Conservation (phyloP, 2,113 vertebrate genomes). For the Caranx ignobilis region DNA sequence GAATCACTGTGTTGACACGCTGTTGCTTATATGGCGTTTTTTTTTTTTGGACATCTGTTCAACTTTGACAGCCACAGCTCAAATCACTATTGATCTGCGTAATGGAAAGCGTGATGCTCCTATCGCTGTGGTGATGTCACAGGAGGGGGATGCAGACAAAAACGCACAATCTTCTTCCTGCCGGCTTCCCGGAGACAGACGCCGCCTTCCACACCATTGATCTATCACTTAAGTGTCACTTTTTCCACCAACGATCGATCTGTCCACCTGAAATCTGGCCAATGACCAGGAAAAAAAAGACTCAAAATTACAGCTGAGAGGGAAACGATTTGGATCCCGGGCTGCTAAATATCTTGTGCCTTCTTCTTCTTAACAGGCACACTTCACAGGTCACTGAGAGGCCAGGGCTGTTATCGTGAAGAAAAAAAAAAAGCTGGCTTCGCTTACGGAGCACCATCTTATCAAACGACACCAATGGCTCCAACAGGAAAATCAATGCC, state of each 20-base stretch:
- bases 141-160: slow-evolving; percentile 32
- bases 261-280: slow-evolving; percentile 39
- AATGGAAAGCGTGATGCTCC: slow-evolving; percentile 61
- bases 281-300: slow-evolving; percentile 31
- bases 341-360: slow-evolving; percentile 44
- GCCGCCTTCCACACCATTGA: slow-evolving; percentile 52
- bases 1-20: slow-evolving; percentile 36
- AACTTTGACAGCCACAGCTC: slow-evolving; percentile 32
- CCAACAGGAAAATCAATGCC: slow-evolving; percentile 73
- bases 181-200: slow-evolving; percentile 34
- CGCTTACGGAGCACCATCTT: slow-evolving; percentile 54
- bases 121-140: slow-evolving; percentile 63
- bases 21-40: neutral
- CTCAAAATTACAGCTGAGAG: slow-evolving; percentile 37
- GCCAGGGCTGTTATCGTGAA: slow-evolving; percentile 61
- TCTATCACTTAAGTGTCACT: slow-evolving; percentile 63
- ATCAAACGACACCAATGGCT: slow-evolving; percentile 60
- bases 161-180: slow-evolving; percentile 26
- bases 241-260: slow-evolving; percentile 64
- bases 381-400: slow-evolving; percentile 61
- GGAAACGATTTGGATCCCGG: slow-evolving; percentile 39
- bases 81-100: slow-evolving; percentile 68
- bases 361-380: slow-evolving; percentile 55
- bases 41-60: slow-evolving; percentile 13
- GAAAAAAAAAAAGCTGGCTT: slow-evolving; percentile 30